A percentile compares a stretch with the other conserved stretches of the same genome.
These are phyloP conservation scores for Lycaena phlaeas DNA, from an alignment of 2,888 invertebrate genomes.

Conservation along the genomic window DNA sequence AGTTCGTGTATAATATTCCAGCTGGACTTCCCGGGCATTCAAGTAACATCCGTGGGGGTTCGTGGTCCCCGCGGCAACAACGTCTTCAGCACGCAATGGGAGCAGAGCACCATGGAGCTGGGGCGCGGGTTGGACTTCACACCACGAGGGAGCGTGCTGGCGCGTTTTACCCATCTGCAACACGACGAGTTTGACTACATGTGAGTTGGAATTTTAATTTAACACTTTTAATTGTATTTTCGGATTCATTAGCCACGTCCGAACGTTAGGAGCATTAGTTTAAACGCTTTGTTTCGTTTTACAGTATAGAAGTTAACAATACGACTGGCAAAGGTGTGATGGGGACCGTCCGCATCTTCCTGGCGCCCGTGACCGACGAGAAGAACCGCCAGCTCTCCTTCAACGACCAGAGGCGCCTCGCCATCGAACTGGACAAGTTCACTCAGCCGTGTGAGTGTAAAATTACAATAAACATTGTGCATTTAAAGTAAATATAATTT, in stretches of 20 bases:
- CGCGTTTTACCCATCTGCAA: slow-evolving; percentile 80
- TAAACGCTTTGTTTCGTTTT: no score
- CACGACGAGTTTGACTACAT: slow-evolving; percentile 76
- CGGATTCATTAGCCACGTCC: no score
- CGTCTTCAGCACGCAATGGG: slow-evolving; percentile 81
- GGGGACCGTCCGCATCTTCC: slow-evolving; percentile 80
- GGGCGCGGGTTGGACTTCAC: slow-evolving; percentile 87
- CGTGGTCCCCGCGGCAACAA: slow-evolving; percentile 70
- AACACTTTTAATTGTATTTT: no score
- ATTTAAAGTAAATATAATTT: neutral
- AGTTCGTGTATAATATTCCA: slow-evolving; percentile 28
- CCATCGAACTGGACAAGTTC: slow-evolving; percentile 84
- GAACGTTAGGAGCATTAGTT: no score
- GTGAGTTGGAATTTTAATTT: no score
- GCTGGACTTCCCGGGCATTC: slow-evolving; percentile 75
- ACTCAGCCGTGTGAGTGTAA: slow-evolving; percentile 72
- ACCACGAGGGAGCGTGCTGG: slow-evolving; percentile 81
- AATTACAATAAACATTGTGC: no score
- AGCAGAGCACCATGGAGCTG: slow-evolving; percentile 80
- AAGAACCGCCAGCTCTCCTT: slow-evolving; percentile 69
- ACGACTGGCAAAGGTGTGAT: slow-evolving; percentile 46
- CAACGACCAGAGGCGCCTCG: slow-evolving; percentile 75
- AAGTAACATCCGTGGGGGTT: slow-evolving; percentile 72
- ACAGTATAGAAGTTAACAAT: slow-evolving; percentile 74
- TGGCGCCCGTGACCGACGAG: slow-evolving; percentile 79